Evolutionary conservation across 2,113 vertebrate genomes (phyloP), one percentile per base, ranked within the genome.

Genomic region (Oenanthe melanoleuca): DNA sequence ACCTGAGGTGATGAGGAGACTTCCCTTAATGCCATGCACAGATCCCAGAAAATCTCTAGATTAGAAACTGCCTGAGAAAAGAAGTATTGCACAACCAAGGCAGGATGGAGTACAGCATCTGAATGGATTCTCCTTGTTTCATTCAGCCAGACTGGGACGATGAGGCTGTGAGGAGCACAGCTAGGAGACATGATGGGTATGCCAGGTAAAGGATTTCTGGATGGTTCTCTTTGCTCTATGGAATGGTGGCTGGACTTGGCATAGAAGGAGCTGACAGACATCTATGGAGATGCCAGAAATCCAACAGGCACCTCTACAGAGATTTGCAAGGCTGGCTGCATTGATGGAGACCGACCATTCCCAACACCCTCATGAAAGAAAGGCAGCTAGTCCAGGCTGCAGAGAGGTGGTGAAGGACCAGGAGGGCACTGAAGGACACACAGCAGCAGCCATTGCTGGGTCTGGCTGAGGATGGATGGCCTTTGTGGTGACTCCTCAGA

Each of bases 1-100:
- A 96, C 95, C 93, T 1, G 87, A 94, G 95, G 93, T 96, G 95
- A 96, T 93, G 91, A 89, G 64, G 86, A 96, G 93, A 82, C 87
- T 94, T 96, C 92, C 44, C 74, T 95, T 82, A 84, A 84, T 86
- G 63, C 87, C 44, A 25, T 2, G 49, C 45, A 94, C 55, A 97
- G 94, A 97, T 95, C 96, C 94, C 93, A 96, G 94, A 96, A 96
- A 96, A 96, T 75, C 95, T 95, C 93, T 60, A 96, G 95, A 95
- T 97, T 96, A 96, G 89, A 95, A 96, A 94, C 44, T 92, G 89
- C 93, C 87, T 63, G 74, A 91, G 89, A 96, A 92, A 89, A 91
- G 83, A 90, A 77, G 34, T 5, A 59, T 95, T 96, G 67, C 94
- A 94, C 71, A 96, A 96, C 22, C n/a, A 56, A 83, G 75, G 88